A percentile compares a stretch with the other conserved stretches of the same genome.
Evolutionary conservation across 2,797 vertebrate species (phyloP).

Genomic region (Cryptoprocta ferox): DNA sequence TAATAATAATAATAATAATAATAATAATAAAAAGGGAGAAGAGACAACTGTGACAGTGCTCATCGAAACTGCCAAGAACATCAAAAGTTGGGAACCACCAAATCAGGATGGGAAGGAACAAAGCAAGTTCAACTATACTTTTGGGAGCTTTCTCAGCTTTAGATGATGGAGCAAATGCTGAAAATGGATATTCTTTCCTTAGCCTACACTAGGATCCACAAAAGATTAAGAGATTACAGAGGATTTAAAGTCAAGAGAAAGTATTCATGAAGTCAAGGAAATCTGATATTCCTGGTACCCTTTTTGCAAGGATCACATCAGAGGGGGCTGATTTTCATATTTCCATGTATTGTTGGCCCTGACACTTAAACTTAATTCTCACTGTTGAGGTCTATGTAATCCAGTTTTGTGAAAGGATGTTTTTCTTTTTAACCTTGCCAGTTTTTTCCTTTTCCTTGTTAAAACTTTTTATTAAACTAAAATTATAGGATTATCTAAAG

Average conservation of each 20-base stretch:
- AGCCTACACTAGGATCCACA: conserved; percentile 58
- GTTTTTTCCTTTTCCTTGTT: neutral
- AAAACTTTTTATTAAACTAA: neutral
- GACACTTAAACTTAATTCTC: neutral
- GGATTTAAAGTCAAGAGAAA: conserved; percentile 53
- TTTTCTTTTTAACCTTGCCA: neutral
- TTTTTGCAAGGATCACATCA: neutral
- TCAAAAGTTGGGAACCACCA: neutral
- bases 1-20: neutral
- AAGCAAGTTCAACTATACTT: conserved; percentile 16
- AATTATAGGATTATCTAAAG: neutral
- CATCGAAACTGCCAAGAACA: conserved; percentile 41
- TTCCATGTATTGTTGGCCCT: neutral
- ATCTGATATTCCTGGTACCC: neutral
- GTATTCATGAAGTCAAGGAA: conserved; percentile 18
- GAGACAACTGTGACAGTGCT: conserved; percentile 21
- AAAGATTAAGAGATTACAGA: conserved; percentile 44
- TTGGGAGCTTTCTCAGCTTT: conserved; percentile 46
- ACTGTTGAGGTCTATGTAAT: neutral
- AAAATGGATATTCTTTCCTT: conserved; percentile 31
- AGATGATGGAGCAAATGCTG: conserved; percentile 41
- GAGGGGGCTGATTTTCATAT: neutral
- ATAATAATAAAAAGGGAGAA: neutral
- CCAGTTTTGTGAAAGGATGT: neutral
- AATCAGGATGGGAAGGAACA: neutral